Evolutionary conservation across 2,888 invertebrate species (phyloP).

Genomic region (Melanophora roralis): DNA sequence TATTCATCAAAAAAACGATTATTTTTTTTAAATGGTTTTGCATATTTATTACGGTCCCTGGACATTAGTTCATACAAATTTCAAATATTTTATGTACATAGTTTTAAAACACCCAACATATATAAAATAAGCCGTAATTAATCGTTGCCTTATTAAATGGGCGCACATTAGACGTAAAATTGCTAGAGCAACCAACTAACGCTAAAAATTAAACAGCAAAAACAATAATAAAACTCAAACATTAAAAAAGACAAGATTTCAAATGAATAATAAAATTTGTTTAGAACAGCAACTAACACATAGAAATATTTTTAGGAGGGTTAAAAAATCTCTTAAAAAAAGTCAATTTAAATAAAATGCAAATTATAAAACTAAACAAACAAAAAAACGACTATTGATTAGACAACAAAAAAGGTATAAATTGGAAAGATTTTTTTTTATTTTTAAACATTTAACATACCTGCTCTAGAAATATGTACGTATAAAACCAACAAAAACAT

Average conservation of each 20-base stretch:
- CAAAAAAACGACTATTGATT: slow-evolving; percentile 20
- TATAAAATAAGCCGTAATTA: slow-evolving; percentile 46
- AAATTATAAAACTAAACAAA: slow-evolving; percentile 25
- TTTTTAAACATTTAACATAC: background rate
- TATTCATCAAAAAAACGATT: too few relatives aligned
- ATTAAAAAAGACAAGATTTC: background rate
- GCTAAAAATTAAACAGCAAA: background rate
- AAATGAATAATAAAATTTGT: background rate
- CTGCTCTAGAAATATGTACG: background rate
- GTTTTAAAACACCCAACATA: too few relatives aligned
- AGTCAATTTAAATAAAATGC: slow-evolving; percentile 35
- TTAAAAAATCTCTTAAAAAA: too few relatives aligned
- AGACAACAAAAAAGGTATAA: slow-evolving; percentile 33
- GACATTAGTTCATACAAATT: too few relatives aligned
- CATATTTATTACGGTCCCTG: too few relatives aligned
- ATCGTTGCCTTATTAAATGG: slow-evolving; percentile 43
- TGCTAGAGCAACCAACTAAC: slow-evolving; percentile 2
- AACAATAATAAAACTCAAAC: background rate
- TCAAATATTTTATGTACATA: too few relatives aligned
- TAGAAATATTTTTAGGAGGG: background rate
- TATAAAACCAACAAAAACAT: background rate
- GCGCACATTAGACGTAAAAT: background rate
- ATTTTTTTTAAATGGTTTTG: too few relatives aligned
- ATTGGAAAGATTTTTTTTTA: slow-evolving; percentile 15
- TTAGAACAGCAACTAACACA: slow-evolving; percentile 19